Evolutionary conservation across 2,797 vertebrate genomes (phyloP).

Genomic region (Silurus aristotelis): DNA sequence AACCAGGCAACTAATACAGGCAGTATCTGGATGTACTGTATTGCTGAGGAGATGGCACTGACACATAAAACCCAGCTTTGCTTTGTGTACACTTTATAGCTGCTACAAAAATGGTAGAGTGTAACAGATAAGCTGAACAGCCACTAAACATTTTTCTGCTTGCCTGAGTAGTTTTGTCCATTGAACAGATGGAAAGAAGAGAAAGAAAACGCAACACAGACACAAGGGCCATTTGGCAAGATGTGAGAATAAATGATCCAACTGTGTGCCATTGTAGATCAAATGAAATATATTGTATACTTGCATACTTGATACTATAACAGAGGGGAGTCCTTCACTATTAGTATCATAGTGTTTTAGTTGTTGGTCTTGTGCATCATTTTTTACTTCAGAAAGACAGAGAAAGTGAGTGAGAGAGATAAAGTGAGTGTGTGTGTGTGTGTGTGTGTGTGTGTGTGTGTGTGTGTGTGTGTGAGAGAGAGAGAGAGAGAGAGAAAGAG

Average conservation of each 20-base stretch:
- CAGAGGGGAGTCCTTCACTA: not conserved
- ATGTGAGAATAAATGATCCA: conserved; percentile 1
- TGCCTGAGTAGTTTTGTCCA: not conserved
- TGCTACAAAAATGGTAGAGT: not conserved
- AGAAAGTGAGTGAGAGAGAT: too few relatives aligned
- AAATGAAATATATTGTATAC: conserved; percentile 2
- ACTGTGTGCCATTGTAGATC: not conserved
- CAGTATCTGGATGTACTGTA: not conserved
- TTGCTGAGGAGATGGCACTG: not conserved
- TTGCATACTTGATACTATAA: not conserved
- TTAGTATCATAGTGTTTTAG: not conserved
- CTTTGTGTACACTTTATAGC: not conserved
- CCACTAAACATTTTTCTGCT: conserved; percentile 1
- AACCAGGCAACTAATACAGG: not conserved
- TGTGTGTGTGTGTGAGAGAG: not conserved
- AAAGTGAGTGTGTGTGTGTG: too few relatives aligned
- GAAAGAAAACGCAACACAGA: not conserved
- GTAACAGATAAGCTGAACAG: conserved; percentile 9
- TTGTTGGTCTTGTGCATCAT: not conserved
- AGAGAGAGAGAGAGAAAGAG: not conserved
- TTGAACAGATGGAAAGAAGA: conserved; percentile 7
- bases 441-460: too few relatives aligned
- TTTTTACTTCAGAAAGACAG: not conserved
- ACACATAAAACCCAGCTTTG: not conserved
- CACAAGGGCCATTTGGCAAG: conserved; percentile 8